Evolutionary conservation across 2,888 invertebrate species (phyloP).

Genomic region (Stenichneumon culpator): DNA sequence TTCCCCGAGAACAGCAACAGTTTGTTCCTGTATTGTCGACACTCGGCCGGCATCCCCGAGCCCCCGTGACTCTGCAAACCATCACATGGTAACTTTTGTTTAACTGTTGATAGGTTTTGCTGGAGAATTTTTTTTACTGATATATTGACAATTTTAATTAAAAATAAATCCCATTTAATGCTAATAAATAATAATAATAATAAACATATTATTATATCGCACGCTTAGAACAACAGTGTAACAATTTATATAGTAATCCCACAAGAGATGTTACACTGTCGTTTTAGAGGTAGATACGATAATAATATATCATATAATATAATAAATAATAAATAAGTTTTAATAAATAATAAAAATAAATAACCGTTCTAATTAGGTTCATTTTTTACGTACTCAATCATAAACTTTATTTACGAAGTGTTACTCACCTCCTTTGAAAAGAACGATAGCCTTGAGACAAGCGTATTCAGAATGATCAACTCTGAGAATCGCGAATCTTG

Average conservation of each 20-base stretch:
- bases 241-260: too few relatives aligned
- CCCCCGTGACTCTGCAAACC: slow-evolving; percentile 87
- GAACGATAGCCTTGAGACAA: slow-evolving; percentile 92
- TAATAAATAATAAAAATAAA: too few relatives aligned
- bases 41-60: slow-evolving; percentile 88
- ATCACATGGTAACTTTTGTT: slow-evolving; percentile 16
- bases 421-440: slow-evolving; percentile 92
- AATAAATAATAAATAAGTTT: too few relatives aligned
- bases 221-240: too few relatives aligned
- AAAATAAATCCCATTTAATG: too few relatives aligned
- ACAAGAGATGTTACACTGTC: too few relatives aligned
- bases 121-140: neutral
- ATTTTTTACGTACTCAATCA: too few relatives aligned
- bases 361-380: too few relatives aligned
- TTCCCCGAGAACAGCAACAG: slow-evolving; percentile 91
- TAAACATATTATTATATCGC: too few relatives aligned
- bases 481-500: slow-evolving; percentile 88
- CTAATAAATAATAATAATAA: too few relatives aligned
- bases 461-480: slow-evolving; percentile 94
- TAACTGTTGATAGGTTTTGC: neutral
- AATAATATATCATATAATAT: too few relatives aligned
- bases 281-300: too few relatives aligned
- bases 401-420: neutral
- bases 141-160: neutral
- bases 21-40: slow-evolving; percentile 92